Evolutionary conservation across 2,888 invertebrate species (phyloP).

Genomic region (Rhogogaster chlorosoma): DNA sequence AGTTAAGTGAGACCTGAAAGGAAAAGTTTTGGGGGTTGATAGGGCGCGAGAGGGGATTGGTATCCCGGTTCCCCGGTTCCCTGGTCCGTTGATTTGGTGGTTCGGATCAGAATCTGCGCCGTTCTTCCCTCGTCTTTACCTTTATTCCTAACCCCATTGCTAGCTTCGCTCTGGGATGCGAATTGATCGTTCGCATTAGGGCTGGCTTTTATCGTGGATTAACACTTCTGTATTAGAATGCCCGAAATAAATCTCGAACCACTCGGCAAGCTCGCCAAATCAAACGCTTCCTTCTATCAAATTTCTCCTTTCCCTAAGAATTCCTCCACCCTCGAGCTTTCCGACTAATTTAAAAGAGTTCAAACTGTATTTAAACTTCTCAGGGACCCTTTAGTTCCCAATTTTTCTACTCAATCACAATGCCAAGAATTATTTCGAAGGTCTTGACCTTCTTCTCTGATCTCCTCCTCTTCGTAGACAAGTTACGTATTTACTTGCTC

Average conservation of each 20-base stretch:
- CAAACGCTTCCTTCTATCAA: not conserved
- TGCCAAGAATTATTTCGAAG: not conserved
- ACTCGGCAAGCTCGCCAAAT: not conserved
- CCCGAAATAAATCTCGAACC: slow-evolving; percentile 39
- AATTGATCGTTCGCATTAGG: slow-evolving; percentile 51
- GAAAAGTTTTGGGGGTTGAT: slow-evolving; percentile 47
- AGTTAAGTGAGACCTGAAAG: slow-evolving; percentile 49
- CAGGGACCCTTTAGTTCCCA: not conserved
- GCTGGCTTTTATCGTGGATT: slow-evolving; percentile 50
- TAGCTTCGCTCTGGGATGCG: slow-evolving; percentile 28
- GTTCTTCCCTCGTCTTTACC: slow-evolving; percentile 28
- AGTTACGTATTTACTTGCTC: not conserved
- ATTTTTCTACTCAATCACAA: not conserved
- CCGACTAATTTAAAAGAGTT: not conserved
- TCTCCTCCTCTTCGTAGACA: not conserved
- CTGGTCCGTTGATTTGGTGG: not conserved
- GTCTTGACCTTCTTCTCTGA: not conserved
- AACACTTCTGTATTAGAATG: slow-evolving; percentile 52
- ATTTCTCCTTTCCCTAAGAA: not conserved
- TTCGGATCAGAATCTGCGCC: slow-evolving; percentile 10
- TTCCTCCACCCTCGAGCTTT: not conserved
- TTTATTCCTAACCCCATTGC: slow-evolving; percentile 4
- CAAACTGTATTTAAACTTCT: not conserved
- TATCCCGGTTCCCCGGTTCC: not conserved
- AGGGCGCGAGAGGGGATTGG: slow-evolving; percentile 4